These are phyloP conservation scores for Gymnorhina tibicen DNA, from an alignment of 2,113 vertebrate genomes.

Conservation along the genomic window DNA sequence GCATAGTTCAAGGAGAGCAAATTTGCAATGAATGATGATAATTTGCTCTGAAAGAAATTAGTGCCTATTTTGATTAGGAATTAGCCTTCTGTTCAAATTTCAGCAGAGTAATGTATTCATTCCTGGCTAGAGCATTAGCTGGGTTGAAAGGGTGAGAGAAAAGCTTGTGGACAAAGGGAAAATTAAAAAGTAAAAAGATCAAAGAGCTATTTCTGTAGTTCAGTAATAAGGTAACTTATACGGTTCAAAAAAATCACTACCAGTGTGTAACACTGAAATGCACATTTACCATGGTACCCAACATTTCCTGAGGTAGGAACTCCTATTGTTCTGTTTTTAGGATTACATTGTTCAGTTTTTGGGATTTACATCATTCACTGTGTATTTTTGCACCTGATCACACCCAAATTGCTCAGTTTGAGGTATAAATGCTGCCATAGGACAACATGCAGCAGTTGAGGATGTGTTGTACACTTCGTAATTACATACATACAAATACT, in stretches of 20 bases:
- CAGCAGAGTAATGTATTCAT: conserved; percentile 63
- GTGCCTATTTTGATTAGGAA: conserved; percentile 74
- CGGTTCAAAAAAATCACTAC: background rate
- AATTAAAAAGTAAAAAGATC: conserved; percentile 32
- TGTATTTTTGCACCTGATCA: background rate
- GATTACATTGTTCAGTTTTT: background rate
- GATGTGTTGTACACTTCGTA: background rate
- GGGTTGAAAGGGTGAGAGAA: background rate
- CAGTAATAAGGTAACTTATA: background rate
- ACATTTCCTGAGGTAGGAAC: background rate
- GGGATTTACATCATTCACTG: background rate
- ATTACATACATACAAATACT: background rate
- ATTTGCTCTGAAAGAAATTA: conserved; percentile 72
- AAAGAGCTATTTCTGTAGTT: background rate
- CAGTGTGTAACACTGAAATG: background rate
- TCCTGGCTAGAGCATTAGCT: conserved; percentile 53
- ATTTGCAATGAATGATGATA: conserved; percentile 74
- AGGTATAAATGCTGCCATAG: background rate
- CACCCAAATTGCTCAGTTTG: background rate
- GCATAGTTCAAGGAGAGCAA: conserved; percentile 62
- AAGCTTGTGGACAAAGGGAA: conserved; percentile 41
- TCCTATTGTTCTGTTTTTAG: background rate
- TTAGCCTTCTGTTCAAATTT: conserved; percentile 70
- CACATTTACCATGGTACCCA: background rate
- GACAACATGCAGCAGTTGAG: background rate